Evolutionary conservation across 2,797 vertebrate genomes (phyloP).

Genomic region (Eremophila alpestris): DNA sequence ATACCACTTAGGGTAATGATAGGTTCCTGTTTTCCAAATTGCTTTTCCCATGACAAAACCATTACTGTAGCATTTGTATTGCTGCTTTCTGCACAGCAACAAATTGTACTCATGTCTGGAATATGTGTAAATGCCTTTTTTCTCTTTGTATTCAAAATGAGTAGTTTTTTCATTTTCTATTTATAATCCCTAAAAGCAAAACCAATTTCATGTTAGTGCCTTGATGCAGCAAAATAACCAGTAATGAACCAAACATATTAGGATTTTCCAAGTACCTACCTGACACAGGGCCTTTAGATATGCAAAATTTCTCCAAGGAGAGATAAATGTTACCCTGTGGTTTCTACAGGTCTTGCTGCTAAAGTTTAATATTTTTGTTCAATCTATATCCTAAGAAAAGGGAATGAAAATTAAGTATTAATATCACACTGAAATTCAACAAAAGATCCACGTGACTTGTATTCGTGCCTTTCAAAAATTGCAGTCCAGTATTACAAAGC

Average conservation of each 20-base stretch:
- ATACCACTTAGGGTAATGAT: conserved; percentile 12
- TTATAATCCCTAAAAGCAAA: conserved; percentile 4
- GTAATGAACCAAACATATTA: not conserved
- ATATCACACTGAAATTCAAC: not conserved
- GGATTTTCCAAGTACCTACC: not conserved
- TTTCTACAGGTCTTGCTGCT: not conserved
- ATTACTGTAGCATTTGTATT: conserved; percentile 30
- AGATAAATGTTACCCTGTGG: not conserved
- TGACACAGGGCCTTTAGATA: not conserved
- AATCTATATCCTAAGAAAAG: not conserved
- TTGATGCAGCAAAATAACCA: not conserved
- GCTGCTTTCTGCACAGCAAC: not conserved
- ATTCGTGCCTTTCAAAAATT: not conserved
- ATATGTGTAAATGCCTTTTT: not conserved
- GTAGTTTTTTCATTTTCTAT: not conserved
- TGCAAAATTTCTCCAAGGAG: not conserved
- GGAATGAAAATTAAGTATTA: not conserved
- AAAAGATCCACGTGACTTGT: not conserved
- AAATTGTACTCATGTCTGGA: not conserved
- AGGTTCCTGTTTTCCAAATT: conserved; percentile 33
- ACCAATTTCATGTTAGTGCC: not conserved
- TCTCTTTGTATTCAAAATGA: not conserved
- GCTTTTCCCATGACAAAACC: conserved; percentile 30
- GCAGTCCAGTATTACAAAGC: not conserved
- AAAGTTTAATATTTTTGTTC: not conserved